Evolutionary conservation across 2,888 invertebrate species (phyloP).

Genomic region (Shargacucullia verbasci): DNA sequence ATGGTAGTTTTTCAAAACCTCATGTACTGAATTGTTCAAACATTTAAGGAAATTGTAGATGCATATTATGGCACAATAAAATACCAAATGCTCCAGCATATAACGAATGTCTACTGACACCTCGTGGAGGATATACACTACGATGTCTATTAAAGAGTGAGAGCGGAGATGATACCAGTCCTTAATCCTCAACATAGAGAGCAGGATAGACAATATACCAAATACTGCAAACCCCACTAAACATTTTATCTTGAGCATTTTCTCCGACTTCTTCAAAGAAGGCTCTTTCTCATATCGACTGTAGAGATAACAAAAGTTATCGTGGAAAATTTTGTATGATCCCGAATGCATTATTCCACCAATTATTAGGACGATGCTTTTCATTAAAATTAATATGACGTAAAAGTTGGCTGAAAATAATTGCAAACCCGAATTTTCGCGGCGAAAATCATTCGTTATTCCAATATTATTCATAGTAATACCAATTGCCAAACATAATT

Average conservation of each 20-base stretch:
- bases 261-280: background rate
- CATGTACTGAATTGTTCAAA: conserved; percentile 2
- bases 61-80: background rate
- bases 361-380: background rate
- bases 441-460: background rate
- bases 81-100: conserved; percentile 1
- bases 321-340: background rate
- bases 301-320: background rate
- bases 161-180: no score
- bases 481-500: background rate
- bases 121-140: background rate
- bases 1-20: background rate
- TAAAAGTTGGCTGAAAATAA: background rate
- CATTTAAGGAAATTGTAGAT: conserved; percentile 4
- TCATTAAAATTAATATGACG: background rate
- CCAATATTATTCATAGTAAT: background rate
- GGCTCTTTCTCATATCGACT: conserved; percentile 2
- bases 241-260: conserved; percentile 1
- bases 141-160: background rate
- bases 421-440: background rate
- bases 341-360: background rate
- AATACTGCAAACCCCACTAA: background rate
- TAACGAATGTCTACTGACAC: conserved; percentile 2
- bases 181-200: background rate
- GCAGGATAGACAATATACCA: background rate